Percentiles rank a stretch among this genome's conserved stretches.
Conservation (phyloP, 2,113 vertebrate species). For the Candoia aspera region DNA sequence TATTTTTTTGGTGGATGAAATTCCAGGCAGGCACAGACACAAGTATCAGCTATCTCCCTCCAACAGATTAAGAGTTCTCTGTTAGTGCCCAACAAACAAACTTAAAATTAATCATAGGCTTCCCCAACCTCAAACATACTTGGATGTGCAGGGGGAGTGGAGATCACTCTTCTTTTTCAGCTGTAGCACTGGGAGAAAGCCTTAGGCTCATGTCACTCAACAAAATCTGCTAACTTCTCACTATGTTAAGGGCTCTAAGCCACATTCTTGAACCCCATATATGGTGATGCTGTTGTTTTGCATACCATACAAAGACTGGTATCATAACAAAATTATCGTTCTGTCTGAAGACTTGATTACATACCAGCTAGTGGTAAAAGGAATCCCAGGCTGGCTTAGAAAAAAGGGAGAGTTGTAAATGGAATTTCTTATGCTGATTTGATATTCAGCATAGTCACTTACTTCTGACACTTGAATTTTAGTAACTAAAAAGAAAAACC, state of each 20-base stretch:
- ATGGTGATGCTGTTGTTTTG: constrained; percentile 7
- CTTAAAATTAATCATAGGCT: neutral
- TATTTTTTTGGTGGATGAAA: neutral
- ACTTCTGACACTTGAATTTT: neutral
- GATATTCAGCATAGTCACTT: neutral
- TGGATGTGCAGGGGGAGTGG: neutral
- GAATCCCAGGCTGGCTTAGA: neutral
- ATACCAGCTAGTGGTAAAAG: neutral
- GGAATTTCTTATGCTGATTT: neutral
- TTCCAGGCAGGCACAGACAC: neutral
- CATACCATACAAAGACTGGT: neutral
- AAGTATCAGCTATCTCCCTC: neutral
- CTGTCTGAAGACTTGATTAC: neutral
- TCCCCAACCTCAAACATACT: neutral
- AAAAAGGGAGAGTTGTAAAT: neutral
- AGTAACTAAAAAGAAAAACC: neutral
- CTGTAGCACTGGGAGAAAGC: neutral
- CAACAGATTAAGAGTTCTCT: neutral
- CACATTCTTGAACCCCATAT: neutral
- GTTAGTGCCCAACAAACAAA: neutral
- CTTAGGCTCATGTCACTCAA: neutral
- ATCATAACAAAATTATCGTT: neutral
- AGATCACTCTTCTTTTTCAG: neutral
- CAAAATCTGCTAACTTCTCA: neutral
- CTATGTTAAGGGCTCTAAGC: neutral